Evolutionary conservation across 2,113 vertebrate species (phyloP).

Genomic region (Reinhardtius hippoglossoides): DNA sequence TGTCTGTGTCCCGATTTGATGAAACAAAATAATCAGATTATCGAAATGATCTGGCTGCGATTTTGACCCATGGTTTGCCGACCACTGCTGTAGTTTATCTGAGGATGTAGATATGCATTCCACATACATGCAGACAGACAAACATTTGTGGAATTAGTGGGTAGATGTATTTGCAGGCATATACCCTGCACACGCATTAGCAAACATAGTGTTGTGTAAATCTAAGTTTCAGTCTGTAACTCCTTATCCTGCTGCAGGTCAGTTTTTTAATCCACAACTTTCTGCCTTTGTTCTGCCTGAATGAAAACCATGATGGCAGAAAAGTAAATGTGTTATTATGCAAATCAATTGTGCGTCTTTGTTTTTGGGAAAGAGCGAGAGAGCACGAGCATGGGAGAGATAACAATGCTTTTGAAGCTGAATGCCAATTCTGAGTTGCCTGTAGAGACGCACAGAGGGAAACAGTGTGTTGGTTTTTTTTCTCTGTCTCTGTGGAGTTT

Average conservation of each 20-base stretch:
- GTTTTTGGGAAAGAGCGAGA: conserved; percentile 30
- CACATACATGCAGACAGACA: no score
- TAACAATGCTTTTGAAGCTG: conserved; percentile 51
- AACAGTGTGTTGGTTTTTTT: background rate
- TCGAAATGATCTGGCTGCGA: no score
- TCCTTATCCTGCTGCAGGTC: background rate
- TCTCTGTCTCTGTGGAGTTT: conserved; percentile 9
- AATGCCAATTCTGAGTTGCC: conserved; percentile 47
- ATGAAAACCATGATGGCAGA: background rate
- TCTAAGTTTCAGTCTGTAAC: background rate
- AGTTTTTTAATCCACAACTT: background rate
- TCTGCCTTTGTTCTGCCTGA: conserved; percentile 8
- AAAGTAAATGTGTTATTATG: conserved; percentile 46
- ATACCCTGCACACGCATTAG: no score
- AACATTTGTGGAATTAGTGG: no score
- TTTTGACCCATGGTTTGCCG: no score
- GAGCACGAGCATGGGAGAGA: background rate
- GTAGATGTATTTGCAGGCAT: no score
- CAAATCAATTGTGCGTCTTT: conserved; percentile 49
- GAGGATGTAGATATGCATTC: no score
- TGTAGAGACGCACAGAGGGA: conserved; percentile 31
- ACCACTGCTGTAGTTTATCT: no score
- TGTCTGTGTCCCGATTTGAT: no score
- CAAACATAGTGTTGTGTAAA: no score
- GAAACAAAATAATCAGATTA: no score